Evolutionary conservation across 1,140 invertebrate species (phyloP).

Genomic region (Calycopis cecrops): DNA sequence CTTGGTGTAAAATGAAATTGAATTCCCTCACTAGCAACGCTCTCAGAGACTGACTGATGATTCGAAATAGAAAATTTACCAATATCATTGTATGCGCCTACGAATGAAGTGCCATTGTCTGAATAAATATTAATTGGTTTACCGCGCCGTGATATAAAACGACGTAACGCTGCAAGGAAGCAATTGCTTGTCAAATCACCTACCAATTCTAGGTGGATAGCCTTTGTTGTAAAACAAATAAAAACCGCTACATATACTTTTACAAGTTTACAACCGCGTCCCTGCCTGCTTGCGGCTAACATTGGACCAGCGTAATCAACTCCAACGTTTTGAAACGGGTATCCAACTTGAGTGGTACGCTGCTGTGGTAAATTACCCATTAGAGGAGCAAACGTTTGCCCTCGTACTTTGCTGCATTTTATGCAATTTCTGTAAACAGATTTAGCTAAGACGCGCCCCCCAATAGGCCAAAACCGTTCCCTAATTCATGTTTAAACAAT

Average conservation of each 20-base stretch:
- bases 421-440: too few species aligned
- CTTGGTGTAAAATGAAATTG: slow-evolving; percentile 27
- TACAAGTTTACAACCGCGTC: slow-evolving; percentile 17
- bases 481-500: slow-evolving; percentile 18
- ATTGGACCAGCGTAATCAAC: slow-evolving; percentile 22
- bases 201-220: too few species aligned
- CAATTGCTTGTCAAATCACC: too few species aligned
- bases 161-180: too few species aligned
- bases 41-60: slow-evolving; percentile 15
- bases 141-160: too few species aligned
- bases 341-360: slow-evolving; percentile 1
- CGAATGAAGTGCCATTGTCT: slow-evolving; percentile 38
- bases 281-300: slow-evolving; percentile 12
- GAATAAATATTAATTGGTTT: slow-evolving; percentile 32
- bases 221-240: slow-evolving; percentile 24
- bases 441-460: too few species aligned
- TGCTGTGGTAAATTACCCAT: too few species aligned
- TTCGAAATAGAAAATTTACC: slow-evolving; percentile 21
- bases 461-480: too few species aligned
- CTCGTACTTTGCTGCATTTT: too few species aligned
- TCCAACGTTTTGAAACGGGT: slow-evolving; percentile 15
- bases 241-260: slow-evolving; percentile 23
- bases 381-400: too few species aligned
- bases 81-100: slow-evolving; percentile 29
- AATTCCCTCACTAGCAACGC: slow-evolving; percentile 21